A percentile compares a stretch with the other conserved stretches of the same genome.
Evolutionary conservation across 2,797 vertebrate species (phyloP).

Genomic region (Cirrhinus molitorella): DNA sequence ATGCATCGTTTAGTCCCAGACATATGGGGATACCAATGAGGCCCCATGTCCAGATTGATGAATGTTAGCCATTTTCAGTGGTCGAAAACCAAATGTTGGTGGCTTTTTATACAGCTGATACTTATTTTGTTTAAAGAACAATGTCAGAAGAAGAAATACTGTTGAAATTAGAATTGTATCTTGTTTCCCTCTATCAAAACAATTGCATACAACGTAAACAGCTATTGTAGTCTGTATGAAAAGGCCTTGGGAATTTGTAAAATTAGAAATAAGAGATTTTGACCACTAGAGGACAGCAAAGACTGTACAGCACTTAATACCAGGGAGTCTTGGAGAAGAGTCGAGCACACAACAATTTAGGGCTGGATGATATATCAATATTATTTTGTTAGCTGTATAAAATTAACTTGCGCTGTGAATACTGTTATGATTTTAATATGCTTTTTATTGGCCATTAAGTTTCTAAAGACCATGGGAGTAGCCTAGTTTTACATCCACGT

Average conservation of each 20-base stretch:
- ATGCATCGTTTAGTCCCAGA: too few relatives aligned
- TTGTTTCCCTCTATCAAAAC: too few relatives aligned
- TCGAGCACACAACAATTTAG: not conserved
- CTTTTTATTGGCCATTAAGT: constrained; percentile 10
- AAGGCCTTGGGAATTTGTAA: not conserved
- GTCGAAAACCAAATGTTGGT: too few relatives aligned
- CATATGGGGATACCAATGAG: too few relatives aligned
- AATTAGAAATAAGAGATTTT: not conserved
- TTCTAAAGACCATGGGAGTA: not conserved
- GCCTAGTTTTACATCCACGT: not conserved
- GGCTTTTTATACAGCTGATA: too few relatives aligned
- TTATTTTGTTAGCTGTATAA: not conserved
- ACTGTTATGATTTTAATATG: not conserved
- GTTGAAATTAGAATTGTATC: too few relatives aligned
- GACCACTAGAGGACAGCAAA: constrained; percentile 73
- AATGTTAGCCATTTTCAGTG: too few relatives aligned
- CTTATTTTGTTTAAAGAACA: too few relatives aligned
- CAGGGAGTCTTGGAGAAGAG: not conserved
- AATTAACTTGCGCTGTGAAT: not conserved
- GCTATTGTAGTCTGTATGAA: not conserved
- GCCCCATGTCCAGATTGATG: too few relatives aligned
- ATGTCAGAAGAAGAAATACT: too few relatives aligned
- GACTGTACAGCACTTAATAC: constrained; percentile 3
- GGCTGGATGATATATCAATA: not conserved
- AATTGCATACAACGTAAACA: too few relatives aligned